These are phyloP conservation scores for Nestor notabilis DNA, from an alignment of 2,113 vertebrate species.

Conservation along the genomic window DNA sequence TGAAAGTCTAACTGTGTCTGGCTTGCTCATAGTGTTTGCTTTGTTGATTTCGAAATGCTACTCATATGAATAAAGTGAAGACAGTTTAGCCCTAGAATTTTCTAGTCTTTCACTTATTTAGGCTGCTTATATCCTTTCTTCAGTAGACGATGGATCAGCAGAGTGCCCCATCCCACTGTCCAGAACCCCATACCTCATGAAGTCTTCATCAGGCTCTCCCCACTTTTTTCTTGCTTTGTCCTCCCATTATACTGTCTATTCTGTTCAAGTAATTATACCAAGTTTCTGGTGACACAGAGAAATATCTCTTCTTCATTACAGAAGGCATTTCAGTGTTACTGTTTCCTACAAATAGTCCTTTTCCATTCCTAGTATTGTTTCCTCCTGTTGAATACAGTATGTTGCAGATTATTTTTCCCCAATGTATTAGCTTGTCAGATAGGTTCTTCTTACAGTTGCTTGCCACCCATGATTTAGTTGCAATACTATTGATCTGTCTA, in stretches of 20 bases:
- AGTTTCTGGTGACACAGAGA: neutral
- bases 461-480: neutral
- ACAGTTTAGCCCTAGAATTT: neutral
- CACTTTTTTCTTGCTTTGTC: neutral
- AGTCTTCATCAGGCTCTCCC: neutral
- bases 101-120: neutral
- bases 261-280: neutral
- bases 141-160: neutral
- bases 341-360: neutral
- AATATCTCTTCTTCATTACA: neutral
- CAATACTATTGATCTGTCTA: neutral
- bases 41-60: neutral
- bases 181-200: neutral
- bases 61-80: neutral
- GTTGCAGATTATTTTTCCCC: neutral
- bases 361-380: neutral
- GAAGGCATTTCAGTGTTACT: neutral
- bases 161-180: neutral
- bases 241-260: neutral
- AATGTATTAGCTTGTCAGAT: neutral
- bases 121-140: neutral
- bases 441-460: neutral
- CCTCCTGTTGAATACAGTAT: neutral
- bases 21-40: neutral
- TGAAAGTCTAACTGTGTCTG: neutral